A percentile compares a stretch with the other conserved stretches of the same genome.
These are phyloP conservation scores for Formica selysi DNA, from an alignment of 1,140 invertebrate species.

Conservation along the genomic window DNA sequence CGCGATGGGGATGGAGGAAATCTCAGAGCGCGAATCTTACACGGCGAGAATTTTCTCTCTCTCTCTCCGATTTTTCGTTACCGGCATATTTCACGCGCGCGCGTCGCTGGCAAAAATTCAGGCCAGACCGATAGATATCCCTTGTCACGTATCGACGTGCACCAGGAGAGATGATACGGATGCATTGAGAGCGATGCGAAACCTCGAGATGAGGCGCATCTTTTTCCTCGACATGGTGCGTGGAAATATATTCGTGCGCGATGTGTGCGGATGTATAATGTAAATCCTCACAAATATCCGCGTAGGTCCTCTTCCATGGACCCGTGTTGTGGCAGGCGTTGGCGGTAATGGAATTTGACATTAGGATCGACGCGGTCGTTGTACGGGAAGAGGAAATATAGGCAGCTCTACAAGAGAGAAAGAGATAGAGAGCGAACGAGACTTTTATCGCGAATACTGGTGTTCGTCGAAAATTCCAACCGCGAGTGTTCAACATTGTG, in stretches of 20 bases:
- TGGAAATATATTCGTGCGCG: slow-evolving; percentile 23
- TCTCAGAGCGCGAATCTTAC: slow-evolving; percentile 17
- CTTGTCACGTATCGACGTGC: slow-evolving; percentile 66
- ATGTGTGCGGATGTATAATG: slow-evolving; percentile 38
- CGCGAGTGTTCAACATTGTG: slow-evolving; percentile 14
- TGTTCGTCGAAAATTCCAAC: slow-evolving; percentile 45
- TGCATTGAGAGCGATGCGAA: slow-evolving; percentile 57
- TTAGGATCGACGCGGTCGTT: slow-evolving; percentile 73
- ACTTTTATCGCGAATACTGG: slow-evolving; percentile 55
- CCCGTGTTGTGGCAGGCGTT: neutral
- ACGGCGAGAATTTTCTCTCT: neutral
- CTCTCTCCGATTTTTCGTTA: slow-evolving; percentile 37
- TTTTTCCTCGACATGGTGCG: slow-evolving; percentile 9
- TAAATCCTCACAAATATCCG: slow-evolving; percentile 39
- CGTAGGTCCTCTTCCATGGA: neutral
- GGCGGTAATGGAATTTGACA: slow-evolving; percentile 78
- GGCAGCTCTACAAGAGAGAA: neutral
- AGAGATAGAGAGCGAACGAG: neutral
- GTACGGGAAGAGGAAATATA: slow-evolving; percentile 5
- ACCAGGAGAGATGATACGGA: slow-evolving; percentile 36
- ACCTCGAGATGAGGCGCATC: slow-evolving; percentile 59
- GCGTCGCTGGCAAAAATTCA: slow-evolving; percentile 64
- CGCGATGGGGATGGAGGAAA: slow-evolving; percentile 1
- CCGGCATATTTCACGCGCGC: neutral
- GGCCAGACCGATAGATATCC: slow-evolving; percentile 64